A percentile compares a stretch with the other conserved stretches of the same genome.
Evolutionary conservation across 2,797 vertebrate genomes (phyloP).

Genomic region (Brachyalestes nurse): DNA sequence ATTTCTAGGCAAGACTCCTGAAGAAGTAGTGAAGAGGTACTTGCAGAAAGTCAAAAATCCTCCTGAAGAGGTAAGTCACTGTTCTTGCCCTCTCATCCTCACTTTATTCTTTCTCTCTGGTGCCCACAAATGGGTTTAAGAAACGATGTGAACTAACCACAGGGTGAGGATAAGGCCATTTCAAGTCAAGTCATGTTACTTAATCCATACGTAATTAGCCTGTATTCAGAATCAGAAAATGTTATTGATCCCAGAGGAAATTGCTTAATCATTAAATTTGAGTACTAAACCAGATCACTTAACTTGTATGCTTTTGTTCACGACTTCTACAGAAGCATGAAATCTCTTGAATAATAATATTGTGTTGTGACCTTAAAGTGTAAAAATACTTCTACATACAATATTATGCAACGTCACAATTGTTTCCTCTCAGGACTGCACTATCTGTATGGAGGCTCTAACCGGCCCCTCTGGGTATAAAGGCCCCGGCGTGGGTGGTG

Average conservation of each 20-base stretch:
- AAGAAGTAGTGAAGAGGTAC: slow-evolving; percentile 94
- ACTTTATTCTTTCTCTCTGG: background rate
- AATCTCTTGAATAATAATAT: background rate
- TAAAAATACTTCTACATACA: background rate
- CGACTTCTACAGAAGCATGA: too few relatives aligned
- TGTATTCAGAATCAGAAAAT: too few relatives aligned
- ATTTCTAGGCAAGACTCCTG: slow-evolving; percentile 86
- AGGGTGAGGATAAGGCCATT: background rate
- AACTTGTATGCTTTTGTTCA: background rate
- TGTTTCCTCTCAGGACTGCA: slow-evolving; percentile 82
- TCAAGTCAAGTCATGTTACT: too few relatives aligned
- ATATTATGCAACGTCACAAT: background rate
- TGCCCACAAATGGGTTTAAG: background rate
- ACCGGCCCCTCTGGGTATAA: slow-evolving; percentile 89
- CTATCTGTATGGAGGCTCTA: slow-evolving; percentile 92
- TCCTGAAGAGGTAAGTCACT: slow-evolving; percentile 84
- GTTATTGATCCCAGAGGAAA: background rate
- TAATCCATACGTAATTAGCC: too few relatives aligned
- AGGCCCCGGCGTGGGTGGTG: slow-evolving; percentile 78
- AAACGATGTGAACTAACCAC: background rate
- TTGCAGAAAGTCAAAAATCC: slow-evolving; percentile 92
- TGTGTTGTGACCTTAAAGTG: background rate
- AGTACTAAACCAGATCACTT: background rate
- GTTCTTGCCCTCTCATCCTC: background rate
- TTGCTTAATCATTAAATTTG: background rate